These are phyloP conservation scores for Periophthalmus magnuspinnatus DNA, from an alignment of 2,797 vertebrate genomes.

Conservation along the genomic window DNA sequence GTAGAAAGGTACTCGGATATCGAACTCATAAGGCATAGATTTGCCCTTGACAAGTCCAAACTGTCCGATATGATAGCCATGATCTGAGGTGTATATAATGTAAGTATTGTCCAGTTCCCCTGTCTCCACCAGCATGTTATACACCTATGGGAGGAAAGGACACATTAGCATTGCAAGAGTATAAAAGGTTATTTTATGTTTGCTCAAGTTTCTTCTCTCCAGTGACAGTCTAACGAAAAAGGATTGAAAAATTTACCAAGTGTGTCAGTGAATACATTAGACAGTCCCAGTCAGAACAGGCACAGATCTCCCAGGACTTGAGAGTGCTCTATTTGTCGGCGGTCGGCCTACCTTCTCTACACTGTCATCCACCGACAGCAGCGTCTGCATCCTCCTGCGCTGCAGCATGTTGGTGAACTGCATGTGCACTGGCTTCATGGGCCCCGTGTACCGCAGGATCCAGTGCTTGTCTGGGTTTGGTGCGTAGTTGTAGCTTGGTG, in stretches of 20 bases:
- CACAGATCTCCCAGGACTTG: constrained; percentile 67
- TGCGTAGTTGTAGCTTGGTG: constrained; percentile 95
- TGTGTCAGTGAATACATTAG: constrained; percentile 71
- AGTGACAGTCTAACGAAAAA: constrained; percentile 54
- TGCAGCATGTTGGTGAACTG: constrained; percentile 99
- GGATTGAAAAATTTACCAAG: constrained; percentile 61
- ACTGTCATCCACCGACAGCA: constrained; percentile 95
- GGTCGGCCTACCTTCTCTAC: constrained; percentile 85
- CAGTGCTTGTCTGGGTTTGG: constrained; percentile 98
- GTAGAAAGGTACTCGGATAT: constrained; percentile 95
- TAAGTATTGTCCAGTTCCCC: constrained; percentile 96
- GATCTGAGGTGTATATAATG: constrained; percentile 94
- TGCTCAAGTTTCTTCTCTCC: constrained; percentile 46
- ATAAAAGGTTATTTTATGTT: constrained; percentile 36
- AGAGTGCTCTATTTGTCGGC: constrained; percentile 26
- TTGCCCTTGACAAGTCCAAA: constrained; percentile 97
- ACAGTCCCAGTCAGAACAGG: constrained; percentile 58
- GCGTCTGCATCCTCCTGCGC: constrained; percentile 91
- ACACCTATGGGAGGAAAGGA: constrained; percentile 77
- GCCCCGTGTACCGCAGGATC: constrained; percentile 96
- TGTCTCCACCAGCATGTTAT: constrained; percentile 88
- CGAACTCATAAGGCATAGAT: constrained; percentile 98
- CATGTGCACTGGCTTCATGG: constrained; percentile 98
- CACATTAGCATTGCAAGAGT: constrained; percentile 28
- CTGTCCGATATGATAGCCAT: constrained; percentile 97